These are phyloP conservation scores for Platichthys flesus DNA, from an alignment of 2,113 vertebrate genomes.

Conservation along the genomic window DNA sequence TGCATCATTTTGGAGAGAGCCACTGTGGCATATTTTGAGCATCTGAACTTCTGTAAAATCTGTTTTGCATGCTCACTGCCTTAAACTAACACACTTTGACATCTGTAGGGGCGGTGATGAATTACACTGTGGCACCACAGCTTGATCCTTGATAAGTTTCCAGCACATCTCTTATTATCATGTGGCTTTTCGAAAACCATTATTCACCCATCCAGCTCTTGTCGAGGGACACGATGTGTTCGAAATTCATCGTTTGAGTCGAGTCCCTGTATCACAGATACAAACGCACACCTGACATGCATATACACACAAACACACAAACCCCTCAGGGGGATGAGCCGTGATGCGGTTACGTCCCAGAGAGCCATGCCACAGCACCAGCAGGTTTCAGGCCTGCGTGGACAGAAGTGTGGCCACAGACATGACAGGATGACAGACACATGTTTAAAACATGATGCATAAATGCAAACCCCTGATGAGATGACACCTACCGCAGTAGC, in stretches of 20 bases:
- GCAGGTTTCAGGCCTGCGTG: constrained; percentile 56
- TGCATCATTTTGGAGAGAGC: constrained; percentile 7
- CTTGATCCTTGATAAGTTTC: constrained; percentile 67
- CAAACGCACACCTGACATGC: neutral
- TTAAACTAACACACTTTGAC: constrained; percentile 54
- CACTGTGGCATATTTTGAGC: neutral
- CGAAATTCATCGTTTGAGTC: constrained; percentile 58
- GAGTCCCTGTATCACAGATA: constrained; percentile 27
- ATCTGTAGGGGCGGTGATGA: constrained; percentile 53
- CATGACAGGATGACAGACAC: constrained; percentile 62
- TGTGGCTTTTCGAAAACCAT: constrained; percentile 59
- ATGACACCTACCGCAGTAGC: constrained; percentile 49
- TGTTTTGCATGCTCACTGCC: constrained; percentile 35
- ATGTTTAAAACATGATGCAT: constrained; percentile 79
- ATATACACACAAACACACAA: constrained; percentile 3
- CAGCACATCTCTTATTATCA: constrained; percentile 66
- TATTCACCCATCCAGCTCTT: constrained; percentile 56
- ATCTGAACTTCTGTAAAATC: constrained; percentile 14
- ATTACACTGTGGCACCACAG: constrained; percentile 54
- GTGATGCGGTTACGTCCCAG: constrained; percentile 41
- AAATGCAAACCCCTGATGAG: constrained; percentile 62
- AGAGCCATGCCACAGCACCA: constrained; percentile 56
- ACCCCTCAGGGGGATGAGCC: constrained; percentile 46
- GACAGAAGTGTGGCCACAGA: constrained; percentile 69
- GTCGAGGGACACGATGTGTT: constrained; percentile 56